These are phyloP conservation scores for Ectemnius lituratus DNA, from an alignment of 2,888 invertebrate genomes.

Conservation along the genomic window DNA sequence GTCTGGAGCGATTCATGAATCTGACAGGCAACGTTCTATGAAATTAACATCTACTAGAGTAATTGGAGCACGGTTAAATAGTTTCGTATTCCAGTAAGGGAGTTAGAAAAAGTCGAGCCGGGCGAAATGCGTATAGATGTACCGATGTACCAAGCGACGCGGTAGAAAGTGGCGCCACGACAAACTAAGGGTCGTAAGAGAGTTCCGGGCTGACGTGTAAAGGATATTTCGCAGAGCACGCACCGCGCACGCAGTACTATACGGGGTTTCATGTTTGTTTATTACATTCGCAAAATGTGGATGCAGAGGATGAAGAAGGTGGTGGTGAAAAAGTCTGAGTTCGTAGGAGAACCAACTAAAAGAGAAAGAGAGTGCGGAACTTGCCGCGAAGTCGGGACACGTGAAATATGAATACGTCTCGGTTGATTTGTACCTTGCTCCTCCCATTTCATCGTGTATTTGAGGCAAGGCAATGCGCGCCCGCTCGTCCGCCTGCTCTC, in stretches of 20 bases:
- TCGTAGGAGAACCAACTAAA: slow-evolving; percentile 17
- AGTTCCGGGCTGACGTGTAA: slow-evolving; percentile 26
- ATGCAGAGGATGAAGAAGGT: not conserved
- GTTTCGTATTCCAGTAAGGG: too few relatives aligned
- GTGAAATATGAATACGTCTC: slow-evolving; percentile 59
- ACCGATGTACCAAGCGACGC: too few relatives aligned
- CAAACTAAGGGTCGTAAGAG: not conserved
- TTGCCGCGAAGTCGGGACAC: slow-evolving; percentile 32
- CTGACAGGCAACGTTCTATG: too few relatives aligned
- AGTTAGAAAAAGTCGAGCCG: too few relatives aligned
- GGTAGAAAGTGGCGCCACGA: too few relatives aligned
- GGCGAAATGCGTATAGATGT: too few relatives aligned
- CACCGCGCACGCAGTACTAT: slow-evolving; percentile 22
- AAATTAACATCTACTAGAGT: too few relatives aligned
- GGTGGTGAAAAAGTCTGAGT: slow-evolving; percentile 40
- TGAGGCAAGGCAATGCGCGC: slow-evolving; percentile 37
- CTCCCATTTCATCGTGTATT: slow-evolving; percentile 56
- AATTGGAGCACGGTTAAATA: too few relatives aligned
- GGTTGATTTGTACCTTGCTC: slow-evolving; percentile 58
- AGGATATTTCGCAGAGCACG: slow-evolving; percentile 15
- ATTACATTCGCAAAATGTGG: slow-evolving; percentile 46
- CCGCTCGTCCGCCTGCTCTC: slow-evolving; percentile 14
- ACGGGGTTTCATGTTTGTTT: slow-evolving; percentile 44
- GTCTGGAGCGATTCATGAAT: too few relatives aligned
- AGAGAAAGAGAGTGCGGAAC: slow-evolving; percentile 20